A percentile compares a stretch with the other conserved stretches of the same genome.
Evolutionary conservation across 2,888 invertebrate genomes (phyloP).

Genomic region (Mimachlamys varia): DNA sequence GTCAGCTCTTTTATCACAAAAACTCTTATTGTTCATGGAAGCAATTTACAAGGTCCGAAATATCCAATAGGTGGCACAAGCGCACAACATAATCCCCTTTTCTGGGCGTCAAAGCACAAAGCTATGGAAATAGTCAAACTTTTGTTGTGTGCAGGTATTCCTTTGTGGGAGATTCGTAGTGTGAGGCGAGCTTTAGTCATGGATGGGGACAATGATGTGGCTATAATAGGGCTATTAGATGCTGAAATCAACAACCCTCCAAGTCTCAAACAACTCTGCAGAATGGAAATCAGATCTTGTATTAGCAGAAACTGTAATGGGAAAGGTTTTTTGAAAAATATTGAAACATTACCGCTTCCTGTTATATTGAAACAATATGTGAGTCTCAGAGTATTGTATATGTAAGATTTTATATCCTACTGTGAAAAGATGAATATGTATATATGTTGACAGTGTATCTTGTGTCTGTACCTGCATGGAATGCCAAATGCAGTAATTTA

Average conservation of each 20-base stretch:
- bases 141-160: conserved; percentile 69
- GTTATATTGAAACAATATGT: conserved; percentile 70
- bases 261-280: conserved; percentile 69
- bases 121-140: conserved; percentile 71
- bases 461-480: background rate
- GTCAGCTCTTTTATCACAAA: conserved; percentile 74
- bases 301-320: conserved; percentile 66
- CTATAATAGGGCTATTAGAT: conserved; percentile 67
- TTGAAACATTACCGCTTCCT: conserved; percentile 69
- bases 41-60: conserved; percentile 68
- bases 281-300: conserved; percentile 64
- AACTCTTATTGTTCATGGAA: conserved; percentile 73
- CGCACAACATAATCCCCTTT: conserved; percentile 71
- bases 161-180: conserved; percentile 69
- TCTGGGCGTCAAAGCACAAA: conserved; percentile 74
- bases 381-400: conserved; percentile 44
- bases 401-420: background rate
- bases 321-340: conserved; percentile 67
- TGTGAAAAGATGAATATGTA: background rate
- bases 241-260: conserved; percentile 67
- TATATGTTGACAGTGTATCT: background rate
- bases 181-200: conserved; percentile 66
- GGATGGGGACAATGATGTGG: conserved; percentile 64
- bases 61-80: conserved; percentile 57
- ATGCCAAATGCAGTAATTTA: no score